Base-by-base conservation (phyloP, 2,797 vertebrate genomes). In the Epinephelus coioides region DNA sequence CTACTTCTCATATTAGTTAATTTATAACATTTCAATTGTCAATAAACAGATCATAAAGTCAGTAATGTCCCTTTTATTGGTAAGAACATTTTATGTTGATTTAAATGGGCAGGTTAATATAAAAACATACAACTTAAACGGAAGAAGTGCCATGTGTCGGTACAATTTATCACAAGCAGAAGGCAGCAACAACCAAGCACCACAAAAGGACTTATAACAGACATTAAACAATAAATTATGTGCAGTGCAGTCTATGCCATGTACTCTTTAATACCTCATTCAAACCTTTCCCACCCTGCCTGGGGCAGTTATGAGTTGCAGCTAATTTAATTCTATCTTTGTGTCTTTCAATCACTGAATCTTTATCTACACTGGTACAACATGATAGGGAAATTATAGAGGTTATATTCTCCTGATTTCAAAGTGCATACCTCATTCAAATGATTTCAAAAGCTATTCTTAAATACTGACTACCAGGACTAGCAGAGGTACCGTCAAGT, bases 141-240 rank as follows among this genome's bases (percentile, higher is more conserved):
- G 4, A 34, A 9, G 3, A 50, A 71, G 27, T 70, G 54, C 27
- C 5, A 65, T 44, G 2, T 70, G 57, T 15, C 2, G 21, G 17
- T 15, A 49, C 17, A 73, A 55, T 27, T 40, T 4, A 55, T 82
- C 50, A 80, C 5, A 53, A 43, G 27, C 13, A 50, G 5, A 27
- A 21, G 17, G 15, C 65, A 5, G 17, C 4, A 76, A 77, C 57
- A 76, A 55, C 4, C 60, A 18, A 74, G 62, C 4, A 40, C 43
- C 1, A 62, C 15, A 14, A 57, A 66, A 15, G 2, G 21, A 49
- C 18, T 55, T 13, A 47, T 10, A 78, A 70, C 38, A 55, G 72
- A 64, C 30, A 75, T 12, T 0, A 38, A 51, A 78, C 2, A 77
- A 81, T 83, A 70, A 83, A 77, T 76, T 38, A 86, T 75, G 59